A percentile compares a stretch with the other conserved stretches of the same genome.
Evolutionary conservation across 2,113 vertebrate species (phyloP).

Genomic region (Carlito syrichta): DNA sequence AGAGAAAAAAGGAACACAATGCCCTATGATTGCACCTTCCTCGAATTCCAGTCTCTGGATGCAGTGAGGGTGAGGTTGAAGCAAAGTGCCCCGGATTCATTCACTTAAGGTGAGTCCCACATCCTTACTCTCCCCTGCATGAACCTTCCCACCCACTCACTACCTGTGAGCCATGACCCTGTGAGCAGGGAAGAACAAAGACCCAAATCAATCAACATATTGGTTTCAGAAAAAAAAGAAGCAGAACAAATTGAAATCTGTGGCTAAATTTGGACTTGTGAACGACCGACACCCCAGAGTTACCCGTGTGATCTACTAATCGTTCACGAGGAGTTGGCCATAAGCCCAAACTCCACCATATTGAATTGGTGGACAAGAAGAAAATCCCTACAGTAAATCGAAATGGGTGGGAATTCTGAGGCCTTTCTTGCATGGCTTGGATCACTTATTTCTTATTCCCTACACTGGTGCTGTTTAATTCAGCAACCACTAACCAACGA

Average conservation of each 20-base stretch:
- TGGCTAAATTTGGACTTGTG: neutral
- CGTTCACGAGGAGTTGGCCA: neutral
- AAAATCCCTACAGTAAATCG: neutral
- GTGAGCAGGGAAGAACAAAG: neutral
- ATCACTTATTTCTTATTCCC: conserved; percentile 52
- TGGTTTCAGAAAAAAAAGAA: neutral
- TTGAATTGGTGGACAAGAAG: neutral
- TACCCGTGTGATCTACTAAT: accelerated
- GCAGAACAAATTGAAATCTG: neutral
- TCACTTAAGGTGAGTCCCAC: neutral
- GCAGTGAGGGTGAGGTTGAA: accelerated
- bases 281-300: neutral
- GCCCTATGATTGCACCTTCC: accelerated
- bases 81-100: neutral
- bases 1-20: accelerated
- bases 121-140: accelerated
- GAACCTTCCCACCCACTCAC: accelerated
- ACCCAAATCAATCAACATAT: neutral
- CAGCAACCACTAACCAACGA: neutral
- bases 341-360: accelerated
- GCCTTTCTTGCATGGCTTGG: neutral
- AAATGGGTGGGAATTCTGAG: neutral
- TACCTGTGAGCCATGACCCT: accelerated
- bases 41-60: neutral
- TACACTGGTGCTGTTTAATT: neutral